Evolutionary conservation across 2,797 vertebrate genomes (phyloP), one percentile per base, ranked within the genome.

Genomic region (Myotis daubentonii): DNA sequence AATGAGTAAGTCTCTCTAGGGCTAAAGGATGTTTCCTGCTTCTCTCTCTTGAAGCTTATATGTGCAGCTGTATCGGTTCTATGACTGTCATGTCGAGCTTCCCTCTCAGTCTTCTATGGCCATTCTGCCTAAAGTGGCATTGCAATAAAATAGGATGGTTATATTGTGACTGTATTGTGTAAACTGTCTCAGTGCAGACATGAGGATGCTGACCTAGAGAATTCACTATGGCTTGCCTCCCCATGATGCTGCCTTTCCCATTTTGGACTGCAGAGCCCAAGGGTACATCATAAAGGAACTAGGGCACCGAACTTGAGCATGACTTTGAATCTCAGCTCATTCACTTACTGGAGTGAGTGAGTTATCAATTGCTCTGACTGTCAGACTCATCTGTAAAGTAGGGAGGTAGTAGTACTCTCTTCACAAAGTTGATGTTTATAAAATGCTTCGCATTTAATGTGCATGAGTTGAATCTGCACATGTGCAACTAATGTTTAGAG

Each of bases 281-380:
- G 0, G 6, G 10, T 19, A 13, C 4, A 8, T 38, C 8, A 0
- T 13, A n/a, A 36, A 81, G 23, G 25, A 33, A 5, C n/a, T 51
- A 4, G 7, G 17, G 2, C 36, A 3, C 38, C 55, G 30, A 81
- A 0, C 4, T 55, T 20, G 0, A 33, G 0, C 16, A 23, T 22
- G 44, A 4, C 82, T 78, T 76, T 55, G 30, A 41, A 30, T 30
- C 47, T 74, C 51, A 55, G 44, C 20, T 70, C 28, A 62, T 81
- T n/a, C 13, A 20, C 36, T 33, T 16, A 44, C 23, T 57, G 13
- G 10, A 87, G 10, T 19, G 17, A 88, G 13, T 15, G 30, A 28
- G 19, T 25, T 15, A 25, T 28, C 16, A 23, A 1, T 28, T 49
- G 53, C 30, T 72, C 28, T 13, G 74, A 62, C 28, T 1, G 23